These are phyloP conservation scores for Microplitis manilae DNA, from an alignment of 2,888 invertebrate genomes.

Conservation along the genomic window DNA sequence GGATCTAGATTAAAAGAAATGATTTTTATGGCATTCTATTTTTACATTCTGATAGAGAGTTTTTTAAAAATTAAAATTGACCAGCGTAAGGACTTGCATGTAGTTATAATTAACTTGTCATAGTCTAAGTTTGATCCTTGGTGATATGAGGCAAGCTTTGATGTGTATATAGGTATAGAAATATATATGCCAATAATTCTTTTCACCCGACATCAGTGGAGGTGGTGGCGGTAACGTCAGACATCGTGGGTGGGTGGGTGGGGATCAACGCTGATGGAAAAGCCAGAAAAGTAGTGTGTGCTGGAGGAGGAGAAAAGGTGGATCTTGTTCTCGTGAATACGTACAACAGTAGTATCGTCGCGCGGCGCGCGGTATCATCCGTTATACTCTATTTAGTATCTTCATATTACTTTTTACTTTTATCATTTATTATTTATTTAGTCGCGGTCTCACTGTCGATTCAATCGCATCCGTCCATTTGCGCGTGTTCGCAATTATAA, in stretches of 20 bases:
- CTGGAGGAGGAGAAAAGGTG: conserved; percentile 20
- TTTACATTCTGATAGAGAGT: not conserved
- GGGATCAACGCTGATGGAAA: not conserved
- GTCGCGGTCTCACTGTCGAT: conserved; percentile 31
- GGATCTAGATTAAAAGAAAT: not conserved
- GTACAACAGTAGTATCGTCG: conserved; percentile 33
- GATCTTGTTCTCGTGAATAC: conserved; percentile 28
- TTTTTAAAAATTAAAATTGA: not conserved
- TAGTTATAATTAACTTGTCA: not conserved
- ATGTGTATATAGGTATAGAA: not conserved
- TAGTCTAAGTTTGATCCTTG: not conserved
- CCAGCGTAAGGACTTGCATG: not conserved
- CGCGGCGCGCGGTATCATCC: conserved; percentile 27
- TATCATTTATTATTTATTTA: conserved; percentile 15
- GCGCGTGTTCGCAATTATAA: not conserved
- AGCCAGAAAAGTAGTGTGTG: conserved; percentile 6
- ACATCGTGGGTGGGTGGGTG: conserved; percentile 18
- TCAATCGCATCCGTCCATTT: conserved; percentile 32
- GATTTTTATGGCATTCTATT: not conserved
- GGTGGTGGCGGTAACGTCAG: conserved; percentile 30
- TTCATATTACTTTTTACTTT: conserved; percentile 4
- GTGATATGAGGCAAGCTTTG: not conserved
- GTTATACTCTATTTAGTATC: not conserved
- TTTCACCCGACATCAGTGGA: conserved; percentile 6
- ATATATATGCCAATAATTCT: not conserved